Percentiles rank a stretch among this genome's conserved stretches.
Evolutionary conservation across 2,888 invertebrate species (phyloP).

Genomic region (Conistra vaccinii): DNA sequence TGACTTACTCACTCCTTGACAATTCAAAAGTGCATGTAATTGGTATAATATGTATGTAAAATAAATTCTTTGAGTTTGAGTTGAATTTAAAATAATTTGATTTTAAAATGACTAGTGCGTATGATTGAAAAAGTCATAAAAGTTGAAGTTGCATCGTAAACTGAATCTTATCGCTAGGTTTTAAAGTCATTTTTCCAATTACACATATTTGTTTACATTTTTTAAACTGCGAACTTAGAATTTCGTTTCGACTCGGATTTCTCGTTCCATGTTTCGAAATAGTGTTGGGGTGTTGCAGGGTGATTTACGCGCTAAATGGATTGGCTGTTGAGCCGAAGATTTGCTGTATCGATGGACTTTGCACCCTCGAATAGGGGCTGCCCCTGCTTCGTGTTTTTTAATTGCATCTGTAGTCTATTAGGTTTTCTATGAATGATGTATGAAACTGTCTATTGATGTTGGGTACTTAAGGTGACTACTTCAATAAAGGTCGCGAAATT

Average conservation of each 20-base stretch:
- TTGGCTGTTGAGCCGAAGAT: slow-evolving; percentile 81
- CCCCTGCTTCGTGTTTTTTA: slow-evolving; percentile 31
- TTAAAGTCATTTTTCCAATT: no score
- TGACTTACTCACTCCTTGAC: no score
- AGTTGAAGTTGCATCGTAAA: neutral
- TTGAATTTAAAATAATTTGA: neutral
- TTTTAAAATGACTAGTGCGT: neutral
- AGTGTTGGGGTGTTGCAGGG: slow-evolving; percentile 73
- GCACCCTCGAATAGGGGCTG: slow-evolving; percentile 52
- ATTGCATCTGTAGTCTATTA: slow-evolving; percentile 35
- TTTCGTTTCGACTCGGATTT: slow-evolving; percentile 28
- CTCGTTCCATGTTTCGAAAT: slow-evolving; percentile 72
- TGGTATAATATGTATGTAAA: no score
- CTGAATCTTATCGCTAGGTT: neutral
- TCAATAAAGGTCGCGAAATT: no score
- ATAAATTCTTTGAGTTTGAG: no score
- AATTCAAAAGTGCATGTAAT: no score
- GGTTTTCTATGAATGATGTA: slow-evolving; percentile 34
- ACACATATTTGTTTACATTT: neutral
- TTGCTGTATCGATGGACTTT: slow-evolving; percentile 73
- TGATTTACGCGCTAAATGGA: slow-evolving; percentile 88
- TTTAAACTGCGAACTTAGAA: neutral
- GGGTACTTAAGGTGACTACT: no score
- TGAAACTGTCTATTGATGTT: slow-evolving; percentile 14
- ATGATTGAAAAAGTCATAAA: no score